Conservation (phyloP, 2,113 vertebrate species). For the Saimiri boliviensis region DNA sequence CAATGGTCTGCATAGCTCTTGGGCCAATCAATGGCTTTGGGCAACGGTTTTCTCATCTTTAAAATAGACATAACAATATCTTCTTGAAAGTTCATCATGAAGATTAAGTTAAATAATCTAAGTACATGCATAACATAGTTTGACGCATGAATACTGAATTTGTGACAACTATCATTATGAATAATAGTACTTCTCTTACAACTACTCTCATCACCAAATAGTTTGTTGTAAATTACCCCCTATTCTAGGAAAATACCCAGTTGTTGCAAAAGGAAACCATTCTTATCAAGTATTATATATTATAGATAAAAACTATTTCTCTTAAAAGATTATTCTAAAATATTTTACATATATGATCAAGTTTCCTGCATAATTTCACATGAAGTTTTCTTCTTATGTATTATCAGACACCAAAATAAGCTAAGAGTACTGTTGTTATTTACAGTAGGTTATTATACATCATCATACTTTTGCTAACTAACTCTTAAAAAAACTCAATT, state of each 20-base stretch:
- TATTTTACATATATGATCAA: not conserved
- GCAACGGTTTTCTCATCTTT: not conserved
- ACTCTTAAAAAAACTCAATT: not conserved
- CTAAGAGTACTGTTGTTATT: not conserved
- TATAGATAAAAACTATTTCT: not conserved
- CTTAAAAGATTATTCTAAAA: not conserved
- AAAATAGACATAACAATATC: constrained; percentile 5
- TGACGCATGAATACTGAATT: not conserved
- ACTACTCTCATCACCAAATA: not conserved
- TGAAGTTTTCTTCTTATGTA: not conserved
- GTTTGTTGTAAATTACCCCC: not conserved
- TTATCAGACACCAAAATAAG: not conserved
- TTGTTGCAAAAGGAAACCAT: not conserved
- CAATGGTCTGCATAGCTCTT: not conserved
- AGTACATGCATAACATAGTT: not conserved
- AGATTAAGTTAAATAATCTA: not conserved
- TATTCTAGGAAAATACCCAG: not conserved
- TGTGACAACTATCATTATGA: not conserved
- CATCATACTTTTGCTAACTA: not conserved
- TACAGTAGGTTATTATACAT: not conserved
- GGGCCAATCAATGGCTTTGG: not conserved
- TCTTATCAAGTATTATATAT: not conserved
- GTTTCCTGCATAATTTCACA: not conserved
- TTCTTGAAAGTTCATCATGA: not conserved
- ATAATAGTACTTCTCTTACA: not conserved